Percentiles rank a stretch among this genome's conserved stretches.
These are phyloP conservation scores for Meriones unguiculatus DNA, from an alignment of 2,113 vertebrate genomes.

Conservation along the genomic window DNA sequence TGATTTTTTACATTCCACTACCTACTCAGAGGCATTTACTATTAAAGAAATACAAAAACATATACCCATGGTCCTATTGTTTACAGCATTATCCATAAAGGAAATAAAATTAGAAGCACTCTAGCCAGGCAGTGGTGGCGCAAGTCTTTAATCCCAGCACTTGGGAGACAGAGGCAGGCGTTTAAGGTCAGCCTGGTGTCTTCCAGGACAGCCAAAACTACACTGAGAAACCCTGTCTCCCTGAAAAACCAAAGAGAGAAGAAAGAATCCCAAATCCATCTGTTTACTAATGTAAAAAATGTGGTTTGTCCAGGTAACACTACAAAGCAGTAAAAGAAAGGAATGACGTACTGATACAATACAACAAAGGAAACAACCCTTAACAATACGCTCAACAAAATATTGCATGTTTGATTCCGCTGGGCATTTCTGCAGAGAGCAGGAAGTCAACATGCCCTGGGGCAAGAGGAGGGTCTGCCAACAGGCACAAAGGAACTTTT, in stretches of 20 bases:
- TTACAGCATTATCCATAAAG: neutral
- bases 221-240: too few relatives aligned
- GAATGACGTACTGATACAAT: neutral
- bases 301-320: neutral
- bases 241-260: too few relatives aligned
- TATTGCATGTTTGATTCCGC: neutral
- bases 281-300: neutral
- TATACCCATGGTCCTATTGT: neutral
- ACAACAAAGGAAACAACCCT: neutral
- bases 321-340: neutral
- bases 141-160: too few relatives aligned
- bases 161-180: too few relatives aligned
- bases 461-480: neutral
- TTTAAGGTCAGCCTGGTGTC: too few relatives aligned
- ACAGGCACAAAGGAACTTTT: neutral
- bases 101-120: neutral
- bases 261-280: neutral
- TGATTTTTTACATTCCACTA: neutral
- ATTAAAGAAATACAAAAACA: neutral
- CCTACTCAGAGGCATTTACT: neutral
- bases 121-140: neutral
- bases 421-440: neutral
- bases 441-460: neutral
- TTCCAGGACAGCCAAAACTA: too few relatives aligned
- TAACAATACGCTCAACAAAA: neutral